Evolutionary conservation across 2,113 vertebrate genomes (phyloP).

Genomic region (Bostrychus sinensis): DNA sequence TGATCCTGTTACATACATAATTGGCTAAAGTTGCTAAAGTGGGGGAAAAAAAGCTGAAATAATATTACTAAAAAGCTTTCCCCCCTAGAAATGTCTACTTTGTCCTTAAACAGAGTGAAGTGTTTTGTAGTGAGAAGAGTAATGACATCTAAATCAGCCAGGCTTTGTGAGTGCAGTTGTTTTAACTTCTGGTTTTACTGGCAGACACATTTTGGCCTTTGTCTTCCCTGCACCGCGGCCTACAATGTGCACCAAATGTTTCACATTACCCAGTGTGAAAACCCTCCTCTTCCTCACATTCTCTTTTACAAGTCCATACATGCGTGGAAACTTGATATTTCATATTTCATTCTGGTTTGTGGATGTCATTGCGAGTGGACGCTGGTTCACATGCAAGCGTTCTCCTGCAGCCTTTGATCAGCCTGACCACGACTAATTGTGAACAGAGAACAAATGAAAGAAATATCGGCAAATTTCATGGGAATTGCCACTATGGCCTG

Average conservation of each 20-base stretch:
- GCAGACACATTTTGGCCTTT: slow-evolving; percentile 84
- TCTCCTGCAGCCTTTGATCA: slow-evolving; percentile 93
- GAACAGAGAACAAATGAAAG: slow-evolving; percentile 99
- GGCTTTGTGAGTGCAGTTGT: slow-evolving; percentile 78
- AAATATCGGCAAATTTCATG: slow-evolving; percentile 99
- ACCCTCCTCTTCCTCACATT: slow-evolving; percentile 96
- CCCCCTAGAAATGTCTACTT: too few species aligned
- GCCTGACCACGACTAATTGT: slow-evolving; percentile 94
- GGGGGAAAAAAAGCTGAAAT: too few species aligned
- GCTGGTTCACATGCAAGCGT: slow-evolving; percentile 97
- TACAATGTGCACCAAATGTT: slow-evolving; percentile 99
- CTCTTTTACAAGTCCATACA: slow-evolving; percentile 98
- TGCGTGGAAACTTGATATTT: slow-evolving; percentile 99
- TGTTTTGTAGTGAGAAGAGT: slow-evolving; percentile 48
- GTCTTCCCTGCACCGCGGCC: slow-evolving; percentile 85
- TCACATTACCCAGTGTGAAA: slow-evolving; percentile 99
- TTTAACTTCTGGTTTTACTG: slow-evolving; percentile 89
- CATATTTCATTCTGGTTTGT: slow-evolving; percentile 99
- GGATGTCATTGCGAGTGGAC: slow-evolving; percentile 96
- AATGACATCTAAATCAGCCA: slow-evolving; percentile 86
- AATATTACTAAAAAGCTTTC: too few species aligned
- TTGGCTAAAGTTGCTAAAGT: too few species aligned
- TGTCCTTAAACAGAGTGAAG: slow-evolving; percentile 31
- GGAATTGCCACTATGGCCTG: slow-evolving; percentile 90
- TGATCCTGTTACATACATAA: too few species aligned